Percentiles rank a stretch among this genome's conserved stretches.
These are phyloP conservation scores for Anguilla marmorata DNA, from an alignment of 2,797 vertebrate genomes.

Conservation along the genomic window DNA sequence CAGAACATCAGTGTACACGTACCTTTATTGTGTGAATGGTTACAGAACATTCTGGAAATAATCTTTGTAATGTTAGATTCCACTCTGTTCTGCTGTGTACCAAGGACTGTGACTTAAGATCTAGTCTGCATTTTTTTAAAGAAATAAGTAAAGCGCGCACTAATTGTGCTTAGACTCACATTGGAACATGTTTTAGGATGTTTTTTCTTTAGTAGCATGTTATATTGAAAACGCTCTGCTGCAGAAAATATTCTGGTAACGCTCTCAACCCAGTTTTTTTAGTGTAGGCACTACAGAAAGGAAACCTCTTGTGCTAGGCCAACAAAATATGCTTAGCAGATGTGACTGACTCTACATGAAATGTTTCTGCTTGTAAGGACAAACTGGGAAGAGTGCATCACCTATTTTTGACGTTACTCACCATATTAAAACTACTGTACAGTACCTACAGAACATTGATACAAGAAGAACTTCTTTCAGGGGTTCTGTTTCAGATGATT, in stretches of 20 bases:
- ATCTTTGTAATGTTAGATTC: background rate
- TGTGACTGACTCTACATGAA: background rate
- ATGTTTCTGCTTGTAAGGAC: background rate
- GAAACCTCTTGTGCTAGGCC: background rate
- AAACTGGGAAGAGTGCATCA: background rate
- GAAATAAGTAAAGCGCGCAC: constrained; percentile 47
- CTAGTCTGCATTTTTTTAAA: constrained; percentile 20
- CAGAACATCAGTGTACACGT: background rate
- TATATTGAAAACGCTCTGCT: background rate
- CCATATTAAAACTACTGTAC: background rate
- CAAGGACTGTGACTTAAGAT: constrained; percentile 7
- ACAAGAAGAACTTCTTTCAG: background rate
- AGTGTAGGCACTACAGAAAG: background rate
- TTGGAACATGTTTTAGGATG: constrained; percentile 48
- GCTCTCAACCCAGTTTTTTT: background rate
- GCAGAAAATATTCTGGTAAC: background rate
- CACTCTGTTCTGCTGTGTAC: background rate
- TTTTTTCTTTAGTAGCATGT: constrained; percentile 34
- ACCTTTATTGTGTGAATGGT: background rate
- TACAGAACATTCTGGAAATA: background rate
- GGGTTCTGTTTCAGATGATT: background rate
- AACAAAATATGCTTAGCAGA: background rate
- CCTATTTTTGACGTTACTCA: background rate
- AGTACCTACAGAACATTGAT: background rate
- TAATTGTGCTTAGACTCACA: constrained; percentile 51